These are phyloP conservation scores for Zaprionus taronus DNA, from an alignment of 1,140 invertebrate species.

Conservation along the genomic window DNA sequence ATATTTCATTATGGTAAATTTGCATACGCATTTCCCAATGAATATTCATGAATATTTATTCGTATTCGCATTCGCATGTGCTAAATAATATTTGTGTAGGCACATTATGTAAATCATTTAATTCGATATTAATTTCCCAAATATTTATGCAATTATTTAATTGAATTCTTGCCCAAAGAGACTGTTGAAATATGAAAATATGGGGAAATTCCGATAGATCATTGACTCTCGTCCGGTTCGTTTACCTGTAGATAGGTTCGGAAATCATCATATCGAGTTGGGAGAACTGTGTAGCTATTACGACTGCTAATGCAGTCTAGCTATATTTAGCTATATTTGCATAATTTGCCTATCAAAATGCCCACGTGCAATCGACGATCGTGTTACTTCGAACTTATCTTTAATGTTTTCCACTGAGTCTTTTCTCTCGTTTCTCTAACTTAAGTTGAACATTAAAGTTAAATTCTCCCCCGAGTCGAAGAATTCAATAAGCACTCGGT, in stretches of 20 bases:
- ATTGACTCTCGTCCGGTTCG: constrained; percentile 11
- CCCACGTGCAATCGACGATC: constrained; percentile 8
- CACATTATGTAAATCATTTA: constrained; percentile 26
- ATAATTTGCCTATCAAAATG: constrained; percentile 17
- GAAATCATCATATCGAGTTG: no score
- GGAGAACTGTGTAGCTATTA: background rate
- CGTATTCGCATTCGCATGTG: constrained; percentile 22
- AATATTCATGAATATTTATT: constrained; percentile 55
- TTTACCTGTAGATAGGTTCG: constrained; percentile 3
- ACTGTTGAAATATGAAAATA: no score
- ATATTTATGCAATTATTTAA: constrained; percentile 36
- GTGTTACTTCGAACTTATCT: constrained; percentile 1
- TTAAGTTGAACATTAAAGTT: background rate
- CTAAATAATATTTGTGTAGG: constrained; percentile 37
- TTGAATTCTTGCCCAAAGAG: background rate
- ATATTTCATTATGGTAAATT: constrained; percentile 55
- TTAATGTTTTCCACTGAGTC: background rate
- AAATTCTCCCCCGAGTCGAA: background rate
- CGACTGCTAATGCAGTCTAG: constrained; percentile 1
- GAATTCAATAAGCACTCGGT: background rate
- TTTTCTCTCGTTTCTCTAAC: background rate
- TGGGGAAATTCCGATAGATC: background rate
- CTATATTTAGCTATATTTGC: background rate
- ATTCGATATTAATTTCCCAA: constrained; percentile 39
- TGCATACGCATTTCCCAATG: constrained; percentile 54